Evolutionary conservation across 2,888 invertebrate genomes (phyloP).

Genomic region (Autographa gamma): DNA sequence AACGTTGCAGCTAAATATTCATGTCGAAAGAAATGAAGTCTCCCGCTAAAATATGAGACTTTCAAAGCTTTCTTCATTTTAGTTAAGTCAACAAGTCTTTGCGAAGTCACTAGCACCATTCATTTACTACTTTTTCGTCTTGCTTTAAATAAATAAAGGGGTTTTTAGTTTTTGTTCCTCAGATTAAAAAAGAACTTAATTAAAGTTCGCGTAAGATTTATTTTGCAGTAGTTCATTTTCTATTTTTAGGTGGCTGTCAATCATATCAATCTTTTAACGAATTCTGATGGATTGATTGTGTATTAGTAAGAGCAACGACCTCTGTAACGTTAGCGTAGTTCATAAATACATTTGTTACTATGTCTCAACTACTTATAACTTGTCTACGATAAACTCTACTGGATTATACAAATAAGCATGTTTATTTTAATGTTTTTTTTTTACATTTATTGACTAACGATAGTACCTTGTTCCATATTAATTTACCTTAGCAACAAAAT

Average conservation of each 20-base stretch:
- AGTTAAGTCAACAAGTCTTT: constrained; percentile 47
- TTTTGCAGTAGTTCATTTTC: constrained; percentile 26
- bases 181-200: constrained; percentile 18
- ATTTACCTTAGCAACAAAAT: not conserved
- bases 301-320: constrained; percentile 55
- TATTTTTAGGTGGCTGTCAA: constrained; percentile 47
- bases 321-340: constrained; percentile 29
- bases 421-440: constrained; percentile 39
- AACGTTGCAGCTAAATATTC: constrained; percentile 53
- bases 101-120: constrained; percentile 32
- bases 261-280: constrained; percentile 45
- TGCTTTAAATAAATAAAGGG: constrained; percentile 28
- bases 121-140: constrained; percentile 35
- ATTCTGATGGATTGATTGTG: constrained; percentile 51
- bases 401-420: constrained; percentile 36
- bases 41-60: constrained; percentile 38
- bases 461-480: not conserved
- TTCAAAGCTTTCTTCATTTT: constrained; percentile 47
- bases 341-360: constrained; percentile 47
- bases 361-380: constrained; percentile 27
- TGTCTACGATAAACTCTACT: constrained; percentile 48
- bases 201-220: constrained; percentile 17
- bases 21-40: constrained; percentile 42
- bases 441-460: not conserved
- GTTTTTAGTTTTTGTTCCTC: constrained; percentile 13